Percentiles rank a stretch among this genome's conserved stretches.
phyloP scores from a whole-genome alignment of 1,140 invertebrate genomes.

The Drosophila azteca region DNA sequence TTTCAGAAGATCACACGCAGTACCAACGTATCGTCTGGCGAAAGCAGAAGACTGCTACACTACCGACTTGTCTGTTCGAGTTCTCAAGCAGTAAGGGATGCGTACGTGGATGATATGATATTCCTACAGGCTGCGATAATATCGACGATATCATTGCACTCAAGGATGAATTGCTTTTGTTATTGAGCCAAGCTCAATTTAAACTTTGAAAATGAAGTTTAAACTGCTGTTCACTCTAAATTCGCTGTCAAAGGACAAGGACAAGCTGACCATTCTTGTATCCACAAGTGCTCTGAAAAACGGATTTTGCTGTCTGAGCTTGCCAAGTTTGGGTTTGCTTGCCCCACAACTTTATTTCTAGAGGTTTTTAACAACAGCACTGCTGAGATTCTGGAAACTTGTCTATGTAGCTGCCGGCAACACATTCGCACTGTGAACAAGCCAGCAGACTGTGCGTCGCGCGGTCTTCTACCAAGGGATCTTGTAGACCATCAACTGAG shows the following conservation, averaged over 20 bases:
- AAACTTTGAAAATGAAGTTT: background rate
- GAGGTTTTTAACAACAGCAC: no score
- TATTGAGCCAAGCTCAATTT: no score
- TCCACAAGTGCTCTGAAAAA: no score
- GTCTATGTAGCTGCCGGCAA: conserved; percentile 3
- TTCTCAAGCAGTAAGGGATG: conserved; percentile 5
- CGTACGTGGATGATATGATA: no score
- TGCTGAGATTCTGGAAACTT: background rate
- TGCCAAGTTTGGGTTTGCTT: conserved; percentile 10
- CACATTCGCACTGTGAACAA: conserved; percentile 70
- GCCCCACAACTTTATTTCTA: conserved; percentile 2
- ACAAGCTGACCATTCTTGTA: no score
- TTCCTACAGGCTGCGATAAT: no score
- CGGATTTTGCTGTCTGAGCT: background rate
- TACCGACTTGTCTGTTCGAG: no score
- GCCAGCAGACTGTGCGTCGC: conserved; percentile 60
- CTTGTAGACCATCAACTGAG: conserved; percentile 6
- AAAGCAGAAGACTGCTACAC: no score
- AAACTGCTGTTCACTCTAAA: background rate
- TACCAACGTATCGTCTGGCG: no score
- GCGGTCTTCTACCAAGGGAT: conserved; percentile 26
- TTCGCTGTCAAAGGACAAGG: background rate
- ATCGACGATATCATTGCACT: no score
- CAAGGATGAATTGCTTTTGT: no score
- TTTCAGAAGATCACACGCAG: no score